phyloP scores from a whole-genome alignment of 2,888 invertebrate species.

The Cryptus armator region DNA sequence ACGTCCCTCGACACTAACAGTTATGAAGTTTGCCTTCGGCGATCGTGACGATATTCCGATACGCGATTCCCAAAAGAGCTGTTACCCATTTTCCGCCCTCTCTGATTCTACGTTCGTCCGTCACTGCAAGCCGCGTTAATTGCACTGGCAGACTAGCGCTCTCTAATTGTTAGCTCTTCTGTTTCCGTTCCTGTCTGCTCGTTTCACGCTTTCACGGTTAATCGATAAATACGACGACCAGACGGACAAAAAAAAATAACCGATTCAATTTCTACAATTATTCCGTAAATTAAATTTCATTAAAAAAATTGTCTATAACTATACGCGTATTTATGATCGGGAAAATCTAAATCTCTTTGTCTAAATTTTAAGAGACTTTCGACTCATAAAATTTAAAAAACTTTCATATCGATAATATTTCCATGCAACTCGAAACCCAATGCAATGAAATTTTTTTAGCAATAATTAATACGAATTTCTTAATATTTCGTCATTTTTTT shows the following conservation, averaged over 20 bases:
- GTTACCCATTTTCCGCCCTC: constrained; percentile 38
- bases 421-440: no score
- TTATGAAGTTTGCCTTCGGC: not conserved
- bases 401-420: no score
- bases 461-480: no score
- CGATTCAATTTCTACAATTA: not conserved
- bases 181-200: not conserved
- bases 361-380: no score
- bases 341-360: no score
- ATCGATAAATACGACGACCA: constrained; percentile 11
- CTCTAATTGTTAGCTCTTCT: constrained; percentile 9
- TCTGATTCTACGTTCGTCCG: constrained; percentile 17
- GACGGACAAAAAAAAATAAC: not conserved
- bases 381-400: no score
- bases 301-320: not conserved
- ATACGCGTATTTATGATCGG: no score
- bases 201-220: not conserved
- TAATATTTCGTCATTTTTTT: no score
- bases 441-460: no score
- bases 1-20: constrained; percentile 17
- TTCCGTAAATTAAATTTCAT: not conserved
- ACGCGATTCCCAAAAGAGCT: constrained; percentile 36
- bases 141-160: constrained; percentile 12
- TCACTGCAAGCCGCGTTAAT: constrained; percentile 23
- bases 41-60: constrained; percentile 42